Evolutionary conservation across 2,797 vertebrate species (phyloP).

Genomic region (Cuculus canorus): DNA sequence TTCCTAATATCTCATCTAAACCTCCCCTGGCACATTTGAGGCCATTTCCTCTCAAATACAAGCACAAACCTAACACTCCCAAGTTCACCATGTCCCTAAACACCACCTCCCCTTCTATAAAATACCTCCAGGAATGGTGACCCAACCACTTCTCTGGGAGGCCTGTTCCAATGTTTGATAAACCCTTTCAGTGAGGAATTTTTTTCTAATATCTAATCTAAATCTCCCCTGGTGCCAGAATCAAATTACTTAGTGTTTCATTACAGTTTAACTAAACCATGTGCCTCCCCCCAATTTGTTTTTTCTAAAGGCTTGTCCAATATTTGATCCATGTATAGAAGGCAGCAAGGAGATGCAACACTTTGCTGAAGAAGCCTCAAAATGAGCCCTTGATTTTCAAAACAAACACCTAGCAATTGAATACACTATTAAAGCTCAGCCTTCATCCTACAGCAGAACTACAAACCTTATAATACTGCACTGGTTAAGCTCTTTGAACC

Average conservation of each 20-base stretch:
- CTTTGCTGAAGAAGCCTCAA: not conserved
- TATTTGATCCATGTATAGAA: rapidly evolving
- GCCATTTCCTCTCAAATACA: too few relatives aligned
- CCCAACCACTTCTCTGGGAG: too few relatives aligned
- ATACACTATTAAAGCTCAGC: rapidly evolving
- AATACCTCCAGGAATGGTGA: too few relatives aligned
- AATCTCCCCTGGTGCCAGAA: not conserved
- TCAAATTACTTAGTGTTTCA: not conserved
- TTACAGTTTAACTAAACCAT: not conserved
- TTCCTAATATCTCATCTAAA: too few relatives aligned
- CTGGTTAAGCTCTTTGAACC: not conserved
- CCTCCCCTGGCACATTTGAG: too few relatives aligned
- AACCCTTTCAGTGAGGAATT: too few relatives aligned
- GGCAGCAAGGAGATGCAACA: rapidly evolving
- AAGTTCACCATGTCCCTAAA: too few relatives aligned
- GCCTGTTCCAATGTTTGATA: too few relatives aligned
- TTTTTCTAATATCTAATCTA: too few relatives aligned
- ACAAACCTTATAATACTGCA: rapidly evolving
- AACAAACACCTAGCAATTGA: rapidly evolving
- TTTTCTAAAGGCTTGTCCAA: not conserved
- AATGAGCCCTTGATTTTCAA: not conserved
- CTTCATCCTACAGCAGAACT: not conserved
- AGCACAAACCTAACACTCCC: too few relatives aligned
- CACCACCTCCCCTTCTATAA: too few relatives aligned
- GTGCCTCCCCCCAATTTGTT: rapidly evolving